Evolutionary conservation across 2,888 invertebrate genomes (phyloP), one percentile per base, ranked within the genome.

Genomic region (Drosophila merina): DNA sequence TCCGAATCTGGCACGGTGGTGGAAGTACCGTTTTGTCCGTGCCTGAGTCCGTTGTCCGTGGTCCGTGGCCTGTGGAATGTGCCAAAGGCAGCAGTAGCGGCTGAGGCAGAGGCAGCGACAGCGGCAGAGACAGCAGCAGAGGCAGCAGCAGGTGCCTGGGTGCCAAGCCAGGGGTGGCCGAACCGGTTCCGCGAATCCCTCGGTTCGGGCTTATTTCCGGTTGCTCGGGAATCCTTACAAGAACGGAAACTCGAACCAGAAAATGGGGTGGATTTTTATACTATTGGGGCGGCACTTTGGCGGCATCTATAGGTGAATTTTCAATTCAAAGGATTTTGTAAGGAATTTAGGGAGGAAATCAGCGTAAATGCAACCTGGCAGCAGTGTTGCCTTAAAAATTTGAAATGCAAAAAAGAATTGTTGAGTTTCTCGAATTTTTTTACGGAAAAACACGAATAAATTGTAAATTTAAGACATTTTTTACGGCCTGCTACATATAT

Each of bases 1-100:
- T 57, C 59, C 86, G 86, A 80, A 86, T 57, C 49, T 63, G 48
- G 25, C 50, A 56, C 57, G 42, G 64, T 83, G 86, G 63, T 79
- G 64, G 52, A 54, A 25, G 56, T 44, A 20, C 10, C 14, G 20
- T 31, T 40, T 44, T 20, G 44, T 44, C 25, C 44, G 31, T 10
- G 45, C 30, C 26, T 12, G 55, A 5, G 20, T 58, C 14, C n/a
- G 44, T 33, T 54, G 31, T 33, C 31, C 47, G 30, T 38, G 44
- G 42, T 54, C 28, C 36, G 38, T 57, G 57, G 51, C 63, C 63
- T 51, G 63, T 62, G 63, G 51, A 63, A 63, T 63, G 63, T 63
- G 62, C 28, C 60, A 47, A 36, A 36, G 36, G 54, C 30, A 38
- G 9, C 9, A 20, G 25, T 2, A 28, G n/a, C 5, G 28, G 28